Evolutionary conservation across 2,888 invertebrate species (phyloP).

Genomic region (Nymphalis c-album): DNA sequence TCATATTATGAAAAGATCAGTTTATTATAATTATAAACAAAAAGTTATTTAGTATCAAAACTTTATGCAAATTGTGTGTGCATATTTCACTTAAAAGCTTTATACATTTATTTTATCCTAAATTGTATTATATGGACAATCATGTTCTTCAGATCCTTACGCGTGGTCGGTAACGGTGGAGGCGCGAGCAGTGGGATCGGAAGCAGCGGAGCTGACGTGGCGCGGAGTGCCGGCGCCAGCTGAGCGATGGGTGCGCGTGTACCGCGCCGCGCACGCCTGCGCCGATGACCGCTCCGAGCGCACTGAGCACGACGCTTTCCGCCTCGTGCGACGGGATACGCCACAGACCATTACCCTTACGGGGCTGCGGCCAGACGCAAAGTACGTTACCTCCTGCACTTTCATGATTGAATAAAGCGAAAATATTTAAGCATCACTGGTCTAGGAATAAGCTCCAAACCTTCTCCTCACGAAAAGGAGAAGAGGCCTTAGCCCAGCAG

Average conservation of each 20-base stretch:
- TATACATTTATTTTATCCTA: too few species aligned
- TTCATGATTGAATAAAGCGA: too few species aligned
- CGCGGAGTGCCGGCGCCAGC: slow-evolving; percentile 93
- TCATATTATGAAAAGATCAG: too few species aligned
- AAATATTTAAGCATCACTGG: too few species aligned
- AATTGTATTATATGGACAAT: background rate
- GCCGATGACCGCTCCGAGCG: background rate
- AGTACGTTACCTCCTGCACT: slow-evolving; percentile 45
- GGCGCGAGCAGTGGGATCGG: slow-evolving; percentile 87
- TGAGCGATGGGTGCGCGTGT: slow-evolving; percentile 94
- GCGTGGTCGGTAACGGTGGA: slow-evolving; percentile 90
- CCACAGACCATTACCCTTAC: slow-evolving; percentile 61
- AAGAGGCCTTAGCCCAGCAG: too few species aligned
- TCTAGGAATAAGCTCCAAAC: too few species aligned
- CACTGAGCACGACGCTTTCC: slow-evolving; percentile 68
- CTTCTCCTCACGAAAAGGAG: too few species aligned
- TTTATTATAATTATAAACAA: too few species aligned
- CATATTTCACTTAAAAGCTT: too few species aligned
- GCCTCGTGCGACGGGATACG: slow-evolving; percentile 65
- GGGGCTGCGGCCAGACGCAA: slow-evolving; percentile 83
- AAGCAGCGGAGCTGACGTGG: slow-evolving; percentile 90
- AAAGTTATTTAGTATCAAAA: too few species aligned
- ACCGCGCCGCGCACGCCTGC: slow-evolving; percentile 85
- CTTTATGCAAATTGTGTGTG: too few species aligned
- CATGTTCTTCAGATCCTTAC: slow-evolving; percentile 84